These are phyloP conservation scores for Tonatia bakeri DNA, from an alignment of 2,113 vertebrate genomes.

Conservation along the genomic window DNA sequence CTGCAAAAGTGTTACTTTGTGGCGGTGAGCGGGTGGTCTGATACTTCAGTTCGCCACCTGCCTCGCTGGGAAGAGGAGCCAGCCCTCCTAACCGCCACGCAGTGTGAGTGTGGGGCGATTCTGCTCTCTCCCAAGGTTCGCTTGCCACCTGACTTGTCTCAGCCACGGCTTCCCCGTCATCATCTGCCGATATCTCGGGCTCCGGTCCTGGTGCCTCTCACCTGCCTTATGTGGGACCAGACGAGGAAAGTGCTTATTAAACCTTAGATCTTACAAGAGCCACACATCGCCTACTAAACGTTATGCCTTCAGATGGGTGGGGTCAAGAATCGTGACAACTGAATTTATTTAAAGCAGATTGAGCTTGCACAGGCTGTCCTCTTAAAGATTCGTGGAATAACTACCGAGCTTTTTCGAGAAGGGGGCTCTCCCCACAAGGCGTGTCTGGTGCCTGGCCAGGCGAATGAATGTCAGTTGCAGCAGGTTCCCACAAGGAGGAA, in stretches of 20 bases:
- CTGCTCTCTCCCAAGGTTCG: not conserved
- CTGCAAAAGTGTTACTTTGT: not conserved
- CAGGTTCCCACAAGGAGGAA: not conserved
- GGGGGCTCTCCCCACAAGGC: not conserved
- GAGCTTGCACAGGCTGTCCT: not conserved
- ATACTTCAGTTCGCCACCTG: not conserved
- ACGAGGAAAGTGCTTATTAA: constrained; percentile 34
- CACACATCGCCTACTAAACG: not conserved
- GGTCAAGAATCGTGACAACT: constrained; percentile 9
- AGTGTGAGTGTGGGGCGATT: not conserved
- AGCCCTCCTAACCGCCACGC: not conserved
- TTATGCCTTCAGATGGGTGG: constrained; percentile 2
- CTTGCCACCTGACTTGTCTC: constrained; percentile 57
- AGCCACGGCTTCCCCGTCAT: constrained; percentile 50
- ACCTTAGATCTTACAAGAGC: constrained; percentile 42
- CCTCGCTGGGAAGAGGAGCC: not conserved
- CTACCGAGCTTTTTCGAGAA: not conserved
- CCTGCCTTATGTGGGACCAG: constrained; percentile 22
- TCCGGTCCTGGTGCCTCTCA: not conserved
- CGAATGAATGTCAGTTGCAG: not conserved
- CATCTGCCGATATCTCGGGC: not conserved
- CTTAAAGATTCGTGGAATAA: not conserved
- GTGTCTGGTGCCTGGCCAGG: not conserved
- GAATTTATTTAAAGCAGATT: constrained; percentile 20
- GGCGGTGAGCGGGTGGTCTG: not conserved